Conservation (phyloP, 1,140 invertebrate genomes). For the Drosophila erecta region DNA sequence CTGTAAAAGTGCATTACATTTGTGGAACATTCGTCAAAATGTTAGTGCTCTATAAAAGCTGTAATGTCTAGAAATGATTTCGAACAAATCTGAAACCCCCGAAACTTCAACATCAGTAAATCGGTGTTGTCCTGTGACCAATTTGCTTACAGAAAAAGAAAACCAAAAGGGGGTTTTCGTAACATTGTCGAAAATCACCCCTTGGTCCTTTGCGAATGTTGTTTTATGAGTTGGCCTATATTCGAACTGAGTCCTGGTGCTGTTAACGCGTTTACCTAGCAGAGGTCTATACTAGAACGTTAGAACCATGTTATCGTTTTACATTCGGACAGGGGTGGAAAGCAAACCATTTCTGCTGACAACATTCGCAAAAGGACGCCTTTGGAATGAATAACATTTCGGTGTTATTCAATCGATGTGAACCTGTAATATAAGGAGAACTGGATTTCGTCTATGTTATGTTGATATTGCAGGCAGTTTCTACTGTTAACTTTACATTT, state of each 20-base stretch:
- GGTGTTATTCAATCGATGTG: too few relatives aligned
- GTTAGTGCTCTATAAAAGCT: not conserved
- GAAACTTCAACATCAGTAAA: not conserved
- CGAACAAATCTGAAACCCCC: not conserved
- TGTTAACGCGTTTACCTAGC: not conserved
- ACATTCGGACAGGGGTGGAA: not conserved
- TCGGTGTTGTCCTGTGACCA: too few relatives aligned
- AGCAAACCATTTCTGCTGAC: too few relatives aligned
- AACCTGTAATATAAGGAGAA: not conserved
- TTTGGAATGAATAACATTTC: not conserved
- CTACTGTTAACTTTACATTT: too few relatives aligned
- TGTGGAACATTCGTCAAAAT: too few relatives aligned
- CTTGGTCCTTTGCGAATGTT: not conserved
- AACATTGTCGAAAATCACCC: not conserved
- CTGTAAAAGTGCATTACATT: too few relatives aligned
- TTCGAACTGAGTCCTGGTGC: not conserved
- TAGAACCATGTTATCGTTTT: not conserved
- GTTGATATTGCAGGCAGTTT: too few relatives aligned
- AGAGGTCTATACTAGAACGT: not conserved
- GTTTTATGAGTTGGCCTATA: not conserved
- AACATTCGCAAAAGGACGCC: too few relatives aligned
- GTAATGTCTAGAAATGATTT: not conserved
- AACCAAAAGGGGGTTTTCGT: not conserved
- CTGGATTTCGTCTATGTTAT: not conserved
- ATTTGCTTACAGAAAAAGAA: not conserved